phyloP scores from a whole-genome alignment of 2,113 vertebrate species.

The Parus major region DNA sequence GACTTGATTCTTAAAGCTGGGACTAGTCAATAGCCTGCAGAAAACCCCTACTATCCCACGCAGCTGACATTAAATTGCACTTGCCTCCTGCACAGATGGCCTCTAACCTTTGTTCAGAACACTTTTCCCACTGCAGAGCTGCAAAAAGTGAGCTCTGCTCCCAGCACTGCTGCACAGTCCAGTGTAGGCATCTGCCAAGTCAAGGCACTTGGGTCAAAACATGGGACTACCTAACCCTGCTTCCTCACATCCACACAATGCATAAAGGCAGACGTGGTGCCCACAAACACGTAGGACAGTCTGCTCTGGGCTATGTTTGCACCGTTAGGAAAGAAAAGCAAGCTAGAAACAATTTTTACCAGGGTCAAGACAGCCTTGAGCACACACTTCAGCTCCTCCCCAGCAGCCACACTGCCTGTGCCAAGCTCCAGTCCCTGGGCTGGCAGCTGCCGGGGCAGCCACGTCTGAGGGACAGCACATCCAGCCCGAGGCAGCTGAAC shows the following conservation, averaged over 20 bases:
- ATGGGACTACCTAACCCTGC: background rate
- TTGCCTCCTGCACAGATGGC: background rate
- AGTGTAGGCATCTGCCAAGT: background rate
- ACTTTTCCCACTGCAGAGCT: background rate
- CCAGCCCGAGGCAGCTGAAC: slow-evolving; percentile 6
- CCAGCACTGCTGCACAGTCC: background rate
- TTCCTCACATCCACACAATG: background rate
- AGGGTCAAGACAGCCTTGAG: background rate
- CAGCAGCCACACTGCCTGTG: background rate
- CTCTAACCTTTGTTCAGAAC: background rate
- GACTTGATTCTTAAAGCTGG: background rate
- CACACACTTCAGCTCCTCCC: background rate
- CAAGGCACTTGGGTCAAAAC: background rate
- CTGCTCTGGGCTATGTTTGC: accelerated
- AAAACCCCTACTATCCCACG: background rate
- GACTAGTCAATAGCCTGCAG: background rate
- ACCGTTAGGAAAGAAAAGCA: background rate
- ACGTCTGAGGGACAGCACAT: background rate
- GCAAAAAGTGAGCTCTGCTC: background rate
- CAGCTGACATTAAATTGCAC: background rate
- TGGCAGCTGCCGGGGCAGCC: background rate
- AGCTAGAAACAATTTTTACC: background rate
- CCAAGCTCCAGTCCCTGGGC: background rate
- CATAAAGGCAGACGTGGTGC: background rate
- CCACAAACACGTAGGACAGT: background rate